Evolutionary conservation across 2,797 vertebrate genomes (phyloP), one percentile per base, ranked within the genome.

Genomic region (Alosa sapidissima): DNA sequence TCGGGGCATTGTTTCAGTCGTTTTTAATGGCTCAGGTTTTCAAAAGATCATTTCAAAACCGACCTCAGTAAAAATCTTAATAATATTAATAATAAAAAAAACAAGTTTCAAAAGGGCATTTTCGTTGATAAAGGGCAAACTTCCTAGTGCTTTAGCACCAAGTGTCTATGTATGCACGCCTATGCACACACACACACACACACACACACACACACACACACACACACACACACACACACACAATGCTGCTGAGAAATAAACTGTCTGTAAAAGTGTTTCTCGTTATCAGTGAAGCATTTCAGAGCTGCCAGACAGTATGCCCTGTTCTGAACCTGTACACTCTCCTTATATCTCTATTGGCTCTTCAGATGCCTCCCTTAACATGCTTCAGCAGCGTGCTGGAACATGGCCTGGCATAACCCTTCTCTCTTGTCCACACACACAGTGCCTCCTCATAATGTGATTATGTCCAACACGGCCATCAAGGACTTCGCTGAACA

Each of bases 131-230:
- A n/a, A n/a, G n/a, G n/a, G n/a, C n/a, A n/a, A n/a, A n/a, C n/a
- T n/a, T n/a, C n/a, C n/a, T n/a, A n/a, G n/a, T n/a, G n/a, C n/a
- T n/a, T n/a, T n/a, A n/a, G n/a, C n/a, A n/a, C n/a, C n/a, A n/a
- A n/a, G n/a, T n/a, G n/a, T n/a, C n/a, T n/a, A n/a, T n/a, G n/a
- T n/a, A n/a, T n/a, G n/a, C n/a, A n/a, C n/a, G n/a, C n/a, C n/a
- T n/a, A n/a, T n/a, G n/a, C n/a, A 72, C 68, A 41, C 62, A 68
- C 62, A 68, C n/a, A 28, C 60, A 65, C 60, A 65, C 60, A 28
- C 60, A 28, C 60, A 65, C 60, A 65, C 60, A 65, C 60, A 65
- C 60, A 65, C 60, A 65, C 14, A 65, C 60, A 65, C 60, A 65
- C 60, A 65, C 62, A 68, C 62, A 68, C 28, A 68, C 62, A 72